Conservation (phyloP, 1,140 invertebrate species). For the Penaeus vannamei region DNA sequence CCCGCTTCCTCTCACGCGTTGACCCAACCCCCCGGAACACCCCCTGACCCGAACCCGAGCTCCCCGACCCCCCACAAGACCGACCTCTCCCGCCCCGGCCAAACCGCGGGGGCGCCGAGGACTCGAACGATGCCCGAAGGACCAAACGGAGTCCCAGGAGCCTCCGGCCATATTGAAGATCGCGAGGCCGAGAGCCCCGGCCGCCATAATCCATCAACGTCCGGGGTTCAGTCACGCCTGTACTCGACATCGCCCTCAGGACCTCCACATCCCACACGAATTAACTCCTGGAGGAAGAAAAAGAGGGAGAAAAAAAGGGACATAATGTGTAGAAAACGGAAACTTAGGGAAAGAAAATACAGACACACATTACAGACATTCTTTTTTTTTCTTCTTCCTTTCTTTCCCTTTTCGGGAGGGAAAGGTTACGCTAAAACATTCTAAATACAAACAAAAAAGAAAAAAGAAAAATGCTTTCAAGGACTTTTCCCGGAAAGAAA, state of each 20-base stretch:
- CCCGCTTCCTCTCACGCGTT: neutral
- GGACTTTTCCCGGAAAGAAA: no score
- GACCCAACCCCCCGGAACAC: neutral
- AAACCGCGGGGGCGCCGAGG: neutral
- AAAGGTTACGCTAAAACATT: neutral
- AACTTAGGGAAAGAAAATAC: no score
- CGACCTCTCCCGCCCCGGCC: neutral
- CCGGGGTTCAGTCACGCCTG: slow-evolving; percentile 53
- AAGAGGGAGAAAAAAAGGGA: neutral
- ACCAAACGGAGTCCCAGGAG: slow-evolving; percentile 53
- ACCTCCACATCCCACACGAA: slow-evolving; percentile 37
- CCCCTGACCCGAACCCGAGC: no score
- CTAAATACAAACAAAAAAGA: no score
- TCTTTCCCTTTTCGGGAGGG: neutral
- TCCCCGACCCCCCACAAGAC: no score
- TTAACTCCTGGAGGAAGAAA: slow-evolving; percentile 10
- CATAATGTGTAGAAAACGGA: no score
- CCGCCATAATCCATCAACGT: slow-evolving; percentile 59
- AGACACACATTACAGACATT: neutral
- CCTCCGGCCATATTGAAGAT: slow-evolving; percentile 62
- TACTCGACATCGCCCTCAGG: slow-evolving; percentile 21
- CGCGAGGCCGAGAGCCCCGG: slow-evolving; percentile 57
- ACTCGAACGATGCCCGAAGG: slow-evolving; percentile 47
- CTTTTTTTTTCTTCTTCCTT: neutral
- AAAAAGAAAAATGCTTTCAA: no score